Evolutionary conservation across 2,888 invertebrate genomes (phyloP).

Genomic region (Sesia apiformis): DNA sequence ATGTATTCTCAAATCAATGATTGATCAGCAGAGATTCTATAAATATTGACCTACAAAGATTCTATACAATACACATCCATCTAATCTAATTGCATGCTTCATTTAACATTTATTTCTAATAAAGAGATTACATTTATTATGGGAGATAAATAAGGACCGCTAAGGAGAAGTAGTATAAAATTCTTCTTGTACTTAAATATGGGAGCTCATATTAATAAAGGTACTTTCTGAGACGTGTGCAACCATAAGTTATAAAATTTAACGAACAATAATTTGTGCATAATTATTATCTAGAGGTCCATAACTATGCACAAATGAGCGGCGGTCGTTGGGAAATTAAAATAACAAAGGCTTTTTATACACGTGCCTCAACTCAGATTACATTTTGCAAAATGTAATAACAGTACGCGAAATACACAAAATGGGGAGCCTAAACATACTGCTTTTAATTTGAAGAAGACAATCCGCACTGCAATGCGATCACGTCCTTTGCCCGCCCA

Average conservation of each 20-base stretch:
- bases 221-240: neutral
- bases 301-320: conserved; percentile 10
- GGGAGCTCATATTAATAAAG: neutral
- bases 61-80: too few relatives aligned
- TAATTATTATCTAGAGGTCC: conserved; percentile 1
- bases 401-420: conserved; percentile 39
- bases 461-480: conserved; percentile 47
- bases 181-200: neutral
- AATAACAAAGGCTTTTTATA: conserved; percentile 48
- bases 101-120: too few relatives aligned
- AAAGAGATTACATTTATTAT: too few relatives aligned
- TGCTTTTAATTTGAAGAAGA: conserved; percentile 65
- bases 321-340: conserved; percentile 37
- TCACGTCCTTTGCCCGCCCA: conserved; percentile 49
- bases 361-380: conserved; percentile 62
- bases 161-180: too few relatives aligned
- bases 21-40: too few relatives aligned
- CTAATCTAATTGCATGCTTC: too few relatives aligned
- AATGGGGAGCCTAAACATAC: conserved; percentile 34
- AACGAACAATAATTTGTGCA: neutral
- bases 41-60: too few relatives aligned
- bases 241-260: neutral
- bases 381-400: conserved; percentile 46
- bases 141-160: too few relatives aligned
- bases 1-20: too few relatives aligned